phyloP scores from a whole-genome alignment of 2,888 invertebrate species.

The Masnerella sp. region DNA sequence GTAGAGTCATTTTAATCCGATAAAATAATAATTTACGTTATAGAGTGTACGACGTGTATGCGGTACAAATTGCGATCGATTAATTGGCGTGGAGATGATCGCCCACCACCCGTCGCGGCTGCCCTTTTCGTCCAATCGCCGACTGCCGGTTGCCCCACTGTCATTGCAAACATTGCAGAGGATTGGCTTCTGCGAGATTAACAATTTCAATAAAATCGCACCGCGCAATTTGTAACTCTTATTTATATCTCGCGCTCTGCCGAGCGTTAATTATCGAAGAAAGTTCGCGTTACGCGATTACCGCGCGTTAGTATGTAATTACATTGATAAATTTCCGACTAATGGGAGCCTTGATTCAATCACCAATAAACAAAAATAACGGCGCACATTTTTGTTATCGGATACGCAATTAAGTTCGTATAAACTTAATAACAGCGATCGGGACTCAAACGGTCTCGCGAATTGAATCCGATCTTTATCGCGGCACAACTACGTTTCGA shows the following conservation, averaged over 20 bases:
- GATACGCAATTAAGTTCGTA: no score
- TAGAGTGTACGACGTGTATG: slow-evolving; percentile 25
- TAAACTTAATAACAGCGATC: slow-evolving; percentile 1
- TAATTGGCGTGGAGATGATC: slow-evolving; percentile 48
- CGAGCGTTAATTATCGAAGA: slow-evolving; percentile 11
- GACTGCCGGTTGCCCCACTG: slow-evolving; percentile 37
- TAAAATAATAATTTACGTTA: slow-evolving; percentile 34
- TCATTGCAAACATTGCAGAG: slow-evolving; percentile 31
- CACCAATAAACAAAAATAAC: neutral
- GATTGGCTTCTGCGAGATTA: slow-evolving; percentile 35
- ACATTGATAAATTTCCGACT: neutral
- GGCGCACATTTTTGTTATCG: no score
- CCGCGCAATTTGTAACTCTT: slow-evolving; percentile 7
- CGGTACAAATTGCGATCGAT: slow-evolving; percentile 51
- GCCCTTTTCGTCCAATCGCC: slow-evolving; percentile 40
- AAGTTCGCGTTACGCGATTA: neutral
- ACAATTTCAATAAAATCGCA: slow-evolving; percentile 39
- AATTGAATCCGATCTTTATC: slow-evolving; percentile 4
- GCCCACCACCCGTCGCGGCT: slow-evolving; percentile 28
- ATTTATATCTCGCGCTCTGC: slow-evolving; percentile 11
- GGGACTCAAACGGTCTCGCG: neutral
- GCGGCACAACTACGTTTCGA: no score
- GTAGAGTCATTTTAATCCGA: slow-evolving; percentile 29
- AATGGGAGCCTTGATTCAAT: neutral
- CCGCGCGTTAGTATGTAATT: neutral